phyloP scores from a whole-genome alignment of 2,113 vertebrate genomes.

The Etheostoma spectabile region DNA sequence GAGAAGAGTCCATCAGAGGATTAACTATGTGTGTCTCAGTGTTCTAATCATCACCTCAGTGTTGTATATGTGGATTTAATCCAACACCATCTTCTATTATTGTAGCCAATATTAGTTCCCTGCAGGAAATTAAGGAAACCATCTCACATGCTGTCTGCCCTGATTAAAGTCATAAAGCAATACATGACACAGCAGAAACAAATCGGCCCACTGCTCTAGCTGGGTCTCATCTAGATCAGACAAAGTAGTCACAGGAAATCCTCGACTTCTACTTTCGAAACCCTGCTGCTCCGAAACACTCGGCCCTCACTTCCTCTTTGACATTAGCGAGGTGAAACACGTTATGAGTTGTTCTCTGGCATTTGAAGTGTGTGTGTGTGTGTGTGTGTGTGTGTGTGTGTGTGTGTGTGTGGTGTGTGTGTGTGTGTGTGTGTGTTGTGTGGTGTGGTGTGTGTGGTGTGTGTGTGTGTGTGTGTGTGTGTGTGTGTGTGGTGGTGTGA shows the following conservation, averaged over 20 bases:
- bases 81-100: slow-evolving; percentile 44
- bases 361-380: background rate
- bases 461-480: slow-evolving; percentile 7
- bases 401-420: too few species aligned
- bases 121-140: slow-evolving; percentile 65
- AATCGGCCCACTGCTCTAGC: slow-evolving; percentile 6
- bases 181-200: slow-evolving; percentile 36
- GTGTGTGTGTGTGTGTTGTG: slow-evolving; percentile 1
- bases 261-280: slow-evolving; percentile 69
- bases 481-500: slow-evolving; percentile 21
- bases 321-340: background rate
- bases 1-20: slow-evolving; percentile 38
- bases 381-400: too few species aligned
- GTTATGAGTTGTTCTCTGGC: background rate
- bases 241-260: slow-evolving; percentile 54
- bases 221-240: background rate
- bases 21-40: slow-evolving; percentile 19
- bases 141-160: slow-evolving; percentile 25
- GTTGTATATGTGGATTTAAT: slow-evolving; percentile 46
- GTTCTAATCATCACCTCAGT: background rate
- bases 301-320: slow-evolving; percentile 66
- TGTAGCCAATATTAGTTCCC: slow-evolving; percentile 15
- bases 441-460: background rate
- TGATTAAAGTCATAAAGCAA: slow-evolving; percentile 56
- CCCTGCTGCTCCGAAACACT: slow-evolving; percentile 10